A percentile compares a stretch with the other conserved stretches of the same genome.
Conservation (phyloP, 2,888 invertebrate species). For the Heliconius ethilla region DNA sequence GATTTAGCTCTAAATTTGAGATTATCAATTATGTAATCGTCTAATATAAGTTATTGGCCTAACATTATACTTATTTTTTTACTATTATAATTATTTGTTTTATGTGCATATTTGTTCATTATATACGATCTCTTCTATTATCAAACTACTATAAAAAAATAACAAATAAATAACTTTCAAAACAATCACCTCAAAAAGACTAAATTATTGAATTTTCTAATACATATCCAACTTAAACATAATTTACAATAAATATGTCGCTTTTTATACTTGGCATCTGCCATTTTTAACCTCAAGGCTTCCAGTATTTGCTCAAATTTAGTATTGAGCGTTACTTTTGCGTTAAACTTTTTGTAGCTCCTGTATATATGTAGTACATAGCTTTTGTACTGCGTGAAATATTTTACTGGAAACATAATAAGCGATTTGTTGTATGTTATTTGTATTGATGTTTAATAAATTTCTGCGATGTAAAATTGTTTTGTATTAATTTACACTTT, state of each 20-base stretch:
- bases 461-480: constrained; percentile 40
- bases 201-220: not conserved
- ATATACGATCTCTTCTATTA: not conserved
- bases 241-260: constrained; percentile 16
- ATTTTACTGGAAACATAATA: constrained; percentile 61
- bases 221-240: constrained; percentile 12
- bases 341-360: constrained; percentile 41
- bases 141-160: not conserved
- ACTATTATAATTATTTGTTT: not conserved
- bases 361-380: constrained; percentile 60
- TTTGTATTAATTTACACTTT: constrained; percentile 23
- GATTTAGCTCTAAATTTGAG: not conserved
- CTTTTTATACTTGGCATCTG: constrained; percentile 31
- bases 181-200: not conserved
- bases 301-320: constrained; percentile 65
- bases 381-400: constrained; percentile 60
- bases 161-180: not conserved
- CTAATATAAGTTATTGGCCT: not conserved
- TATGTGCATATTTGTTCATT: not conserved
- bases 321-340: constrained; percentile 45
- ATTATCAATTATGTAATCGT: not conserved
- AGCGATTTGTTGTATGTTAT: constrained; percentile 50
- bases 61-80: not conserved
- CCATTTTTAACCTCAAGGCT: constrained; percentile 52
- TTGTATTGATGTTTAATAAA: constrained; percentile 46